These are phyloP conservation scores for Oryzias woworae DNA, from an alignment of 2,113 vertebrate species.

Conservation along the genomic window DNA sequence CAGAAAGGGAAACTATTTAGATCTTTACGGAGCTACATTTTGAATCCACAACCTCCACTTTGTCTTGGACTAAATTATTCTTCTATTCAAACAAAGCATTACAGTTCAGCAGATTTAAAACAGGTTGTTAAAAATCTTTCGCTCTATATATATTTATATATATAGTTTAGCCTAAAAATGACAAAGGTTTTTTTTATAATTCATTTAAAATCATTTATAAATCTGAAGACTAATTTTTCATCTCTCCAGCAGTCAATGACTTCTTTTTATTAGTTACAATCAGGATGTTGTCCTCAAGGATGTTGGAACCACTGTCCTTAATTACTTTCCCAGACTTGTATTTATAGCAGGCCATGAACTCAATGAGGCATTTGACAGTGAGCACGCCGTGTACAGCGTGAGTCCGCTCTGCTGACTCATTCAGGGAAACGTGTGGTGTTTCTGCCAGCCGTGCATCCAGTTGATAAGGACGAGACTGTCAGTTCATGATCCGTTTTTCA, in stretches of 20 bases:
- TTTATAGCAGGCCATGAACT: constrained; percentile 7
- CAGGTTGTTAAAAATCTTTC: no score
- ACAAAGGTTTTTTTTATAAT: no score
- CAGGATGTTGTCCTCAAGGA: background rate
- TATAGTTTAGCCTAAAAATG: no score
- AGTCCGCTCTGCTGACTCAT: constrained; percentile 27
- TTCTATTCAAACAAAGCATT: no score
- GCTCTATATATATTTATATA: no score
- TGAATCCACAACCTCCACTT: no score
- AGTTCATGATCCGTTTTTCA: constrained; percentile 43
- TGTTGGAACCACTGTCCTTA: background rate
- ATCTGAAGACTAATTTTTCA: background rate
- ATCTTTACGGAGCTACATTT: no score
- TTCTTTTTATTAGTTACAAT: background rate
- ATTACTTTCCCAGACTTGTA: constrained; percentile 1
- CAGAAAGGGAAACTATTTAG: no score
- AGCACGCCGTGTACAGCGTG: constrained; percentile 6
- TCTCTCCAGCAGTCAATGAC: background rate
- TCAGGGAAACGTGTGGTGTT: constrained; percentile 36
- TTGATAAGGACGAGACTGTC: constrained; percentile 64
- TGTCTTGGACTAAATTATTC: no score
- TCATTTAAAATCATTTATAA: background rate
- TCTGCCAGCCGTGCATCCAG: constrained; percentile 12
- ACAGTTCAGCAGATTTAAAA: no score
- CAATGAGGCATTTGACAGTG: constrained; percentile 9